phyloP scores from a whole-genome alignment of 2,797 vertebrate species.

The Hemitrygon akajei region DNA sequence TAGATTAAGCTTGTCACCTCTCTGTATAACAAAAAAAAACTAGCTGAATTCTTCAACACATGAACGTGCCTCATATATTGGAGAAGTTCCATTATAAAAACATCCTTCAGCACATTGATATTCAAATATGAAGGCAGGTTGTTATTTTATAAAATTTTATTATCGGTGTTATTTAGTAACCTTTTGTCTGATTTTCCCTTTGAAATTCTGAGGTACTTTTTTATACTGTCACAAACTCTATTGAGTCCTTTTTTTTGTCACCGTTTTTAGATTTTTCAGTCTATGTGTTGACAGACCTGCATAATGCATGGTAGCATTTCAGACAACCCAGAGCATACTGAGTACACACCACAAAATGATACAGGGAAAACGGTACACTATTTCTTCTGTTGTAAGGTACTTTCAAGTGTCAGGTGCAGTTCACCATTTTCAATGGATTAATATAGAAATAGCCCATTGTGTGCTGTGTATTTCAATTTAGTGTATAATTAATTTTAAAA shows the following conservation, averaged over 20 bases:
- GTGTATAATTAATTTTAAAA: not conserved
- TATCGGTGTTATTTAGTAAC: not conserved
- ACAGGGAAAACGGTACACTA: not conserved
- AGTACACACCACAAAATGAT: not conserved
- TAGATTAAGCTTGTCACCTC: not conserved
- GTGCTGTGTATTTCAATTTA: not conserved
- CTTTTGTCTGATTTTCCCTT: constrained; percentile 25
- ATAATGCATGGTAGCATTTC: constrained; percentile 8
- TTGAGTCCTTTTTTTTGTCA: constrained; percentile 10
- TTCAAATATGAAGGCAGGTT: constrained; percentile 9
- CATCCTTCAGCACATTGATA: not conserved
- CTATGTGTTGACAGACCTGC: constrained; percentile 10
- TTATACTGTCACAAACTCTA: not conserved
- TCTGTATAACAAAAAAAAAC: not conserved
- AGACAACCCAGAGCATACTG: not conserved
- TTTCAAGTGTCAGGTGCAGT: not conserved
- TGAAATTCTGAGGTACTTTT: constrained; percentile 25
- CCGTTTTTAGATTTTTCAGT: not conserved
- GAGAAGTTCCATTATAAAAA: not conserved
- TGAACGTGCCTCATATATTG: not conserved
- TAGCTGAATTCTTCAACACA: not conserved
- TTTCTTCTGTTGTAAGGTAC: not conserved
- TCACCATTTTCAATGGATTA: not conserved
- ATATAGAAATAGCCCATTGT: not conserved
- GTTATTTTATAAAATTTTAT: constrained; percentile 20